Evolutionary conservation across 1,140 invertebrate species (phyloP), one percentile per base, ranked within the genome.

Genomic region (Papilio helenus): DNA sequence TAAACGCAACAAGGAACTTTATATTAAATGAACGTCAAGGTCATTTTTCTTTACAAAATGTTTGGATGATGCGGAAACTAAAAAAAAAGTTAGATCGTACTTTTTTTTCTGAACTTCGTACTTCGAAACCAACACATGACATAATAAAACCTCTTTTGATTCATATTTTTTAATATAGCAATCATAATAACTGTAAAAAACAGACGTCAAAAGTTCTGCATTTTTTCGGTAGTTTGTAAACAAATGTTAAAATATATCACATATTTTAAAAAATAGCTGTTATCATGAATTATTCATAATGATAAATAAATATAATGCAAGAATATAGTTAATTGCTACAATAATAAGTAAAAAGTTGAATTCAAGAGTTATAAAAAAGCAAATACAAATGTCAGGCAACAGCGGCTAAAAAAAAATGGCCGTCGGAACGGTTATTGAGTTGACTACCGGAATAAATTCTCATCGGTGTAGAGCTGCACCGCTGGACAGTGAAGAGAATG

Each of bases 371-470:
- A 23, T 23, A 26, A 58, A 58, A 58, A 58, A 68, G 26, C 58
- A 26, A 12, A 26, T 29, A 68, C 14, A 68, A 74, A 74, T 76
- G 49, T 29, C 12, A 58, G 34, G 2, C 44, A 74, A 77, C 34
- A 80, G 78, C 76, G n/a, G 81, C 46, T 29, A 81, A 82, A 61
- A 71, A 83, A 86, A 87, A 77, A 89, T 89, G 87, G 87, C 87
- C 58, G 83, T 42, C 73, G 77, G 55, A 76, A 39, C 79, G 79
- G 76, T 72, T 79, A 55, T 79, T 73, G 81, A 61, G 81, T 34
- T n/a, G 29, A 76, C 23, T 76, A 89, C 86, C 89, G 86, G 89
- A 89, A 90, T 90, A 90, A 89, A 90, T 87, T 90, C 86, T 86
- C 82, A 85, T 86, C 85, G 83, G 80, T 84, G 68, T 80, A 81